Base-by-base conservation (phyloP, 1,140 invertebrate genomes). In the Panulirus ornatus region DNA sequence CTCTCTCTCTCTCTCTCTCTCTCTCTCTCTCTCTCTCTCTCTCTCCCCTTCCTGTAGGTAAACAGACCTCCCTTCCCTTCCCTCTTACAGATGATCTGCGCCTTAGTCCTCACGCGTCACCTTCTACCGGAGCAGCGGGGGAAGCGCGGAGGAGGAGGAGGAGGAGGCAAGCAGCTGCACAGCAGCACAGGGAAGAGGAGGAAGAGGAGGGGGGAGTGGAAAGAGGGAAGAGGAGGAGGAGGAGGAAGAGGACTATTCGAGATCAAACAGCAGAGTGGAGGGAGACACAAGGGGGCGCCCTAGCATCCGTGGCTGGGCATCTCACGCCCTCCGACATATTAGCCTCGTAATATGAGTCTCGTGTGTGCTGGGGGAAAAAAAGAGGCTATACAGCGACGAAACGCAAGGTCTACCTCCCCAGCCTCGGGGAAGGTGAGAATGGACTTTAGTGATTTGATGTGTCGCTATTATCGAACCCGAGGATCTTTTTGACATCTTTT, bases 21-120 rank as follows among this genome's bases (percentile, higher is more conserved):
- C 58, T 8, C 1, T 6, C 6, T 27, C 27, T 63, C 6, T 27
- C 58, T 27, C 8, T 27, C 19, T 8, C 58, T 2, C 58, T 63
- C 19, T 27, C 71, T 47, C 44, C 76, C 76, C 38, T 51, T 22
- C 76, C 44, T 30, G 30, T 51, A 9, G 11, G 38, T 44, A 79
- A 51, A 51, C 44, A 79, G 9, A 2, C 27, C 44, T 47, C 44
- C 76, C 76, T 79, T 79, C 76, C n/a, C 76, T 51, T 79, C 76
- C 76, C n/a, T 79, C 76, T 14, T 51, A 9, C 19, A 47, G 42
- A 1, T 47, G 76, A 22, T 34, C 76, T 79, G n/a, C 76, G 27
- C 44, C 44, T 3, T 16, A 51, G 42, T 30, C 76, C 38, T 36
- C 76, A 27, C 76, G 36, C 44, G 47, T 30, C 34, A 27, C 38